Evolutionary conservation across 2,113 vertebrate species (phyloP).

Genomic region (Chaetodon trifascialis): DNA sequence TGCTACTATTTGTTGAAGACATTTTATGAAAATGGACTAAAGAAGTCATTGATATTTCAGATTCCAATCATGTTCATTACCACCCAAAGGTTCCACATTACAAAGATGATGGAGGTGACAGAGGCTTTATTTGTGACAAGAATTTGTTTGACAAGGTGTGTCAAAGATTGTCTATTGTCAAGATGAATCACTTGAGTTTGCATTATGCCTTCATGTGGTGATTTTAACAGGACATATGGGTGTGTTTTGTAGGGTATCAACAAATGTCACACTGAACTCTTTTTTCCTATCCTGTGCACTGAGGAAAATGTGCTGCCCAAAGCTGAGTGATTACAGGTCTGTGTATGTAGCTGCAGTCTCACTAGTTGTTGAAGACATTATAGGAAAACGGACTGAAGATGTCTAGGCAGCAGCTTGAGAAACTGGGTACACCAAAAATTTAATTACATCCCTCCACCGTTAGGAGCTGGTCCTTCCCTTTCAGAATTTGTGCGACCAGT

Average conservation of each 20-base stretch:
- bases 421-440: background rate
- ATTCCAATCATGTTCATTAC: background rate
- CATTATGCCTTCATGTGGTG: too few relatives aligned
- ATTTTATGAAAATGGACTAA: too few relatives aligned
- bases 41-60: background rate
- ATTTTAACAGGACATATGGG: too few relatives aligned
- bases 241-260: too few relatives aligned
- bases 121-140: constrained; percentile 1
- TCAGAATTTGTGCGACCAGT: background rate
- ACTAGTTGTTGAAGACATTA: background rate
- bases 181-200: background rate
- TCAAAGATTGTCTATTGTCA: constrained; percentile 1
- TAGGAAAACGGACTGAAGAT: background rate
- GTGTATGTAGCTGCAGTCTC: background rate
- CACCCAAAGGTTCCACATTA: background rate
- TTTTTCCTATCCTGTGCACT: background rate
- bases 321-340: background rate
- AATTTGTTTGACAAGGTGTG: background rate
- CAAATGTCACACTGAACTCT: background rate
- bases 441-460: background rate
- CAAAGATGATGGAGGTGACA: constrained; percentile 1
- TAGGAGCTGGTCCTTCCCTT: background rate
- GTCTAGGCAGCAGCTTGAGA: background rate
- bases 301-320: background rate
- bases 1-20: too few relatives aligned